A percentile compares a stretch with the other conserved stretches of the same genome.
Conservation (phyloP, 1,140 invertebrate species). For the Watersipora subatra region DNA sequence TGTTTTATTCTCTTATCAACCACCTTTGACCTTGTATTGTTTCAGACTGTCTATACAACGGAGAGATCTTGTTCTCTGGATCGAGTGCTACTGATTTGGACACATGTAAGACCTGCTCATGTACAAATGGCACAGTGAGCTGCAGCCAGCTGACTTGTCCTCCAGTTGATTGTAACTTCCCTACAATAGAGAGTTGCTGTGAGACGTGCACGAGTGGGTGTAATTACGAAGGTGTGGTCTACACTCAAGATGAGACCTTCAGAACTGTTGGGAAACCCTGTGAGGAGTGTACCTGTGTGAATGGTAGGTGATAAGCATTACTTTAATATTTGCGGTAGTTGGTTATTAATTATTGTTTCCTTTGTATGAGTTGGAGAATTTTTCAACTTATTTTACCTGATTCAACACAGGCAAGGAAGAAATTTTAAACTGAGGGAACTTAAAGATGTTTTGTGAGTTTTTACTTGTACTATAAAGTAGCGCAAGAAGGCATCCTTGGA, state of each 20-base stretch:
- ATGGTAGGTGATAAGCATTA: slow-evolving; percentile 13
- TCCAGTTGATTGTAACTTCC: neutral
- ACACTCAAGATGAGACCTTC: slow-evolving; percentile 19
- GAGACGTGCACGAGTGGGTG: slow-evolving; percentile 13
- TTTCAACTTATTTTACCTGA: no score
- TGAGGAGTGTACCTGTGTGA: slow-evolving; percentile 27
- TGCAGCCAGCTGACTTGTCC: neutral
- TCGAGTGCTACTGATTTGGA: neutral
- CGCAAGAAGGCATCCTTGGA: no score
- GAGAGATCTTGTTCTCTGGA: neutral
- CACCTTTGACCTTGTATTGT: no score
- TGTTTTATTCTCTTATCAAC: no score
- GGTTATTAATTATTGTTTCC: no score
- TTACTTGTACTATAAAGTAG: no score
- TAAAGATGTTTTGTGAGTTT: no score
- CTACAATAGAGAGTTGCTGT: slow-evolving; percentile 9
- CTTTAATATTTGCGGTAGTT: no score
- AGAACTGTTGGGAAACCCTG: slow-evolving; percentile 18
- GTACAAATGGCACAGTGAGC: neutral
- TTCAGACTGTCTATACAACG: neutral
- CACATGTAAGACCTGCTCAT: neutral
- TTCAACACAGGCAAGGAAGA: no score
- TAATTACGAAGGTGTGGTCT: slow-evolving; percentile 13
- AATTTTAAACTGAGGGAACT: no score
- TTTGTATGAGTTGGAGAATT: no score